These are phyloP conservation scores for Smutsia gigantea DNA, from an alignment of 2,797 vertebrate genomes.

Conservation along the genomic window DNA sequence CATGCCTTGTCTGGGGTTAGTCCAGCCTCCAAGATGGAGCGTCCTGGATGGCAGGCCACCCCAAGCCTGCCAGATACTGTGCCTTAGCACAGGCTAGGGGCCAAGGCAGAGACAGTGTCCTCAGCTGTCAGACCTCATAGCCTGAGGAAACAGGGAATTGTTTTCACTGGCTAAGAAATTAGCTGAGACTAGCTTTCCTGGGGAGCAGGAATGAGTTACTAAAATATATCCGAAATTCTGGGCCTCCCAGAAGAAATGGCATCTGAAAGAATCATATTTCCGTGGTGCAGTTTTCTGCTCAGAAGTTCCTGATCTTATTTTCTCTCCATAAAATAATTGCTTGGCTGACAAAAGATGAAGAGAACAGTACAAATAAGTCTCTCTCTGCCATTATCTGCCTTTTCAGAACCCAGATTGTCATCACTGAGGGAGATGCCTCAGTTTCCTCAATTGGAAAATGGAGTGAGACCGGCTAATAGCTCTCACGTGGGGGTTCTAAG, in stretches of 20 bases:
- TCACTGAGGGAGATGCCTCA: neutral
- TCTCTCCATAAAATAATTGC: slow-evolving; percentile 43
- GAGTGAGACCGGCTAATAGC: too few relatives aligned
- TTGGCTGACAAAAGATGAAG: neutral
- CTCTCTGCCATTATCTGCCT: neutral
- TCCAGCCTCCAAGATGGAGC: neutral
- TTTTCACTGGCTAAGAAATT: slow-evolving; percentile 2
- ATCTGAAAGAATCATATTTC: slow-evolving; percentile 36
- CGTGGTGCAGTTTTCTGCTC: neutral
- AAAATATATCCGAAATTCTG: slow-evolving; percentile 40
- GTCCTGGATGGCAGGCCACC: neutral
- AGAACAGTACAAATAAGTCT: neutral
- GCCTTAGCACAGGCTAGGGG: neutral
- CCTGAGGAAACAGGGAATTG: neutral
- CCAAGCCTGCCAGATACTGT: neutral
- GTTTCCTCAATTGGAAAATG: neutral
- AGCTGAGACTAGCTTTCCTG: slow-evolving; percentile 43
- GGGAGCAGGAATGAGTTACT: slow-evolving; percentile 30
- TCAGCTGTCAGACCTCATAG: neutral
- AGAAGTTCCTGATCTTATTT: slow-evolving; percentile 48
- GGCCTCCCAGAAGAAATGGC: slow-evolving; percentile 38
- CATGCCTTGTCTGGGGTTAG: neutral
- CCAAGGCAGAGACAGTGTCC: neutral
- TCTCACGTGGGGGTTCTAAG: neutral
- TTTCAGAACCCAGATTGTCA: neutral